These are phyloP conservation scores for Cheilosia impressa DNA, from an alignment of 2,888 invertebrate species.

Conservation along the genomic window DNA sequence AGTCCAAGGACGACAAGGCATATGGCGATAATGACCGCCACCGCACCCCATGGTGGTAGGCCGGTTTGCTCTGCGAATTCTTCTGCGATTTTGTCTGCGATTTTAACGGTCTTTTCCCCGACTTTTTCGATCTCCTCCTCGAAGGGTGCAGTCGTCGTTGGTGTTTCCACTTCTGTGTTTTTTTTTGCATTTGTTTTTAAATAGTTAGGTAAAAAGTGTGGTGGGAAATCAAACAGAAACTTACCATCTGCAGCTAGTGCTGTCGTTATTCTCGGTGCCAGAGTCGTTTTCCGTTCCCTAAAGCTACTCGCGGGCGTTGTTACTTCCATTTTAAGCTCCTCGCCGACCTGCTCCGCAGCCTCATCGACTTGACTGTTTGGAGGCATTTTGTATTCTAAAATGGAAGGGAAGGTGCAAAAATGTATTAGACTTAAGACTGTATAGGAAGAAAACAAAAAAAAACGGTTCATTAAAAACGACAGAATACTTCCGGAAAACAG, in stretches of 20 bases:
- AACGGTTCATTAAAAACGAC: too few species aligned
- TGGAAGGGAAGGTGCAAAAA: background rate
- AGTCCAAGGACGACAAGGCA: slow-evolving; percentile 91
- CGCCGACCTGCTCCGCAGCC: slow-evolving; percentile 78
- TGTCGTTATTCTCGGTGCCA: slow-evolving; percentile 76
- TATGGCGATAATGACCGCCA: slow-evolving; percentile 92
- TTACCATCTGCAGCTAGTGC: slow-evolving; percentile 80
- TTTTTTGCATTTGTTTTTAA: background rate
- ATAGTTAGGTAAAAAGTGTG: background rate
- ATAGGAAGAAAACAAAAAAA: too few species aligned
- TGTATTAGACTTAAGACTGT: background rate
- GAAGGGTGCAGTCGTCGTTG: slow-evolving; percentile 79
- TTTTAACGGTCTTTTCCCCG: slow-evolving; percentile 83
- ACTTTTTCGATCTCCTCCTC: slow-evolving; percentile 81
- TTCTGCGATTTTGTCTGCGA: slow-evolving; percentile 87
- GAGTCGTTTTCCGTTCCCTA: slow-evolving; percentile 79
- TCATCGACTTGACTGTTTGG: slow-evolving; percentile 81
- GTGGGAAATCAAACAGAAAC: background rate
- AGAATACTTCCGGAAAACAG: too few species aligned
- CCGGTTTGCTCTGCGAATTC: slow-evolving; percentile 85
- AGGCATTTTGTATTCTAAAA: slow-evolving; percentile 79
- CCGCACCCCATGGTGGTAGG: slow-evolving; percentile 93
- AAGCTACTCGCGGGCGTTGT: slow-evolving; percentile 80
- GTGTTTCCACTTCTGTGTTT: slow-evolving; percentile 76
- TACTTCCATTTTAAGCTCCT: slow-evolving; percentile 79